A percentile compares a stretch with the other conserved stretches of the same genome.
phyloP scores from a whole-genome alignment of 1,140 invertebrate species.

The Campodea augens region DNA sequence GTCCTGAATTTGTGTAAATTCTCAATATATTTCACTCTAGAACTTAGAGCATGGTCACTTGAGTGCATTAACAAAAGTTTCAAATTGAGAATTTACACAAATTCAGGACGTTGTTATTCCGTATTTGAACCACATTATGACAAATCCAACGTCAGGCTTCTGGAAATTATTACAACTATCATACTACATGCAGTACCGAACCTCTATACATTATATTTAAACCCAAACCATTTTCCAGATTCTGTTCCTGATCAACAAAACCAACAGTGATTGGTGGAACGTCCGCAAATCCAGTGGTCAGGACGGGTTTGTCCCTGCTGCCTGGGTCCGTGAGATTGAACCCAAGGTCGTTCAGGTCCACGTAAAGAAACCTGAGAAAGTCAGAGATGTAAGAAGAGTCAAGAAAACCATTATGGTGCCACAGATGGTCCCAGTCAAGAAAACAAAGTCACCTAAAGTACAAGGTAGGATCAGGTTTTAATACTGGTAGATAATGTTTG shows the following conservation, averaged over 20 bases:
- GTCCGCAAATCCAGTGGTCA: constrained; percentile 74
- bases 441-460: constrained; percentile 18
- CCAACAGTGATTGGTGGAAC: constrained; percentile 97
- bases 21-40: too few species aligned
- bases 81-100: too few species aligned
- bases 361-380: constrained; percentile 61
- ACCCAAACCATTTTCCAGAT: too few species aligned
- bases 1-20: too few species aligned
- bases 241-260: constrained; percentile 85
- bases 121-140: too few species aligned
- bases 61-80: too few species aligned
- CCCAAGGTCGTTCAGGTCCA: constrained; percentile 63
- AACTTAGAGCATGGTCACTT: too few species aligned
- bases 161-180: not conserved
- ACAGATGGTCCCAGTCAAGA: constrained; percentile 49
- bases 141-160: too few species aligned
- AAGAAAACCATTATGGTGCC: constrained; percentile 77
- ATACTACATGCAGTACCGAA: not conserved
- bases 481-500: too few species aligned
- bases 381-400: constrained; percentile 60
- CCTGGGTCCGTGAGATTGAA: constrained; percentile 87
- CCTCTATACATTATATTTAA: too few species aligned
- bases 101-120: too few species aligned
- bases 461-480: too few species aligned
- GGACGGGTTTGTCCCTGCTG: constrained; percentile 93